Evolutionary conservation across 2,888 invertebrate species (phyloP).

Genomic region (Leptothorax acervorum): DNA sequence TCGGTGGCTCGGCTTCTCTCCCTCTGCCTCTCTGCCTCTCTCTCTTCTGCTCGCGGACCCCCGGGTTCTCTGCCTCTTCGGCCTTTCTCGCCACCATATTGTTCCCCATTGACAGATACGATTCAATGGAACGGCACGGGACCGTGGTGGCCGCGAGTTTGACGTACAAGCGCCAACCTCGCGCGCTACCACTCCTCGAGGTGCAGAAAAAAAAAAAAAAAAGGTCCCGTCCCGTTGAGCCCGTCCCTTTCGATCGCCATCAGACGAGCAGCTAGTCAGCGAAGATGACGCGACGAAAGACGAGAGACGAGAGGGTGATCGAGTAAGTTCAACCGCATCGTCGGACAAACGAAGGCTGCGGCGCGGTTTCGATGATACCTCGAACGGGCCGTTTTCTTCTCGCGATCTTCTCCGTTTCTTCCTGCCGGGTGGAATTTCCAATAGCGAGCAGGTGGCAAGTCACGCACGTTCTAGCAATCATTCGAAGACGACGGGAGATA

Average conservation of each 20-base stretch:
- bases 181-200: constrained; percentile 49
- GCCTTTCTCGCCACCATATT: constrained; percentile 73
- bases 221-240: constrained; percentile 14
- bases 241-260: constrained; percentile 43
- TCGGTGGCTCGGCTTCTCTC: constrained; percentile 63
- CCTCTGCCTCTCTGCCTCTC: constrained; percentile 60
- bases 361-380: constrained; percentile 44
- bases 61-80: constrained; percentile 5
- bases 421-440: constrained; percentile 44
- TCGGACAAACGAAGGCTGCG: constrained; percentile 36
- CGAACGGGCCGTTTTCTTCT: constrained; percentile 15
- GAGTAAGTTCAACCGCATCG: constrained; percentile 47
- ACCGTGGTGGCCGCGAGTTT: constrained; percentile 70
- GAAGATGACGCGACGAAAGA: constrained; percentile 54
- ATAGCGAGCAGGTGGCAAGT: constrained; percentile 53
- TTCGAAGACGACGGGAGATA: constrained; percentile 19
- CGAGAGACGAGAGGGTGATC: constrained; percentile 31
- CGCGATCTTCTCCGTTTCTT: constrained; percentile 16
- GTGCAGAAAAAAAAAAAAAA: constrained; percentile 33
- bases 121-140: constrained; percentile 79
- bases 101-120: constrained; percentile 82
- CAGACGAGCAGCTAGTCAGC: constrained; percentile 45
- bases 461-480: constrained; percentile 50
- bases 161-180: constrained; percentile 65
- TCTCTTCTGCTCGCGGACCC: constrained; percentile 29